Evolutionary conservation across 2,113 vertebrate genomes (phyloP), one percentile per base, ranked within the genome.

Genomic region (Trichomycterus rosablanca): DNA sequence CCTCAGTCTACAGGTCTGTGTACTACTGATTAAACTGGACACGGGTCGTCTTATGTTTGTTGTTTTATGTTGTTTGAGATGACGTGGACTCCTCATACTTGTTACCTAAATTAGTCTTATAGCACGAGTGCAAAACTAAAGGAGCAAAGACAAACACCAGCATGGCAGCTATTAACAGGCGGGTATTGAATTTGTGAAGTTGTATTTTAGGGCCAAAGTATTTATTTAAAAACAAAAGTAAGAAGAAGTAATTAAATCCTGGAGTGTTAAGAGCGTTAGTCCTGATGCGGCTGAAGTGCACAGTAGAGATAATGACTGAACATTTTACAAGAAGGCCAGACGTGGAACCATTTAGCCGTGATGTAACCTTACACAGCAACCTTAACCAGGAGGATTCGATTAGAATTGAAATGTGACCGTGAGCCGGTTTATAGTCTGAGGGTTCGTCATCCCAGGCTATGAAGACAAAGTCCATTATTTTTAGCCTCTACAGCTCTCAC

Each of bases 401-500:
- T 12, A 53, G 42, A 11, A 40, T 7, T 32, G 10, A 42, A n/a
- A 24, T 4, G 40, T 32, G 24, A 71, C 52, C 16, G 28, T 19
- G 19, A 22, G n/a, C 57, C 15, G 7, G 20, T 59, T 55, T 65
- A 45, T 7, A 12, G 16, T n/a, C 35, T 49, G 42, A 32, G 34
- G 57, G 20, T 44, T 28, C 24, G n/a, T n/a, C n/a, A n/a, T n/a
- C n/a, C n/a, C n/a, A n/a, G n/a, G n/a, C n/a, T 6, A 53, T 14
- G 44, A 53, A 49, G 65, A 32, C 23, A 23, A 26, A 40, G 37
- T 40, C 5, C 5, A n/a, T 14, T n/a, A 1, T 14, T 3, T 40
- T 40, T n/a, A 2, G 12, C 14, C 20, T 75, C 28, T 58, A 39
- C 50, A 49, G 73, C 56, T 49, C 66, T 50, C 68, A 62, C 54